Conservation (phyloP, 2,888 invertebrate species). For the Amiota communis region DNA sequence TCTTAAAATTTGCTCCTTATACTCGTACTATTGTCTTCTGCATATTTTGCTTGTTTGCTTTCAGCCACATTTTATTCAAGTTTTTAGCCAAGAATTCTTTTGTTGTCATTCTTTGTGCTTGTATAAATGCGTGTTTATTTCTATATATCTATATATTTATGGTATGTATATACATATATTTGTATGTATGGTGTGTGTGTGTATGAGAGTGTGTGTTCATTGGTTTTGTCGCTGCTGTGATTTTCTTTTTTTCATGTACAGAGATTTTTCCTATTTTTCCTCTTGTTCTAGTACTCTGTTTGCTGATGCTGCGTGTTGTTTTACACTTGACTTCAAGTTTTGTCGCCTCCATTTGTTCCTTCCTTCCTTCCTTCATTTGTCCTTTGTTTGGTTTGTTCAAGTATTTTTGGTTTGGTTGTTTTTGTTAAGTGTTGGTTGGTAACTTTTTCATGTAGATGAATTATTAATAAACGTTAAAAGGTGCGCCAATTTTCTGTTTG, state of each 20-base stretch:
- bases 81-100: too few relatives aligned
- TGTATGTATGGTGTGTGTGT: not conserved
- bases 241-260: not conserved
- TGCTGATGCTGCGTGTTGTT: constrained; percentile 42
- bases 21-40: too few relatives aligned
- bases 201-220: not conserved
- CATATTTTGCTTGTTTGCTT: too few relatives aligned
- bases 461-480: constrained; percentile 70
- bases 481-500: constrained; percentile 56
- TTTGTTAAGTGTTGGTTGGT: constrained; percentile 55
- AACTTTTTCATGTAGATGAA: constrained; percentile 67
- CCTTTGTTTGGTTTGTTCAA: not conserved
- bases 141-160: too few relatives aligned
- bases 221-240: not conserved
- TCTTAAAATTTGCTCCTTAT: too few relatives aligned
- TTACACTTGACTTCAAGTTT: constrained; percentile 39
- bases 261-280: not conserved
- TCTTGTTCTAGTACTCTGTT: not conserved
- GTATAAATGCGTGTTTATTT: too few relatives aligned
- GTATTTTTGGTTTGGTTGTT: constrained; percentile 37
- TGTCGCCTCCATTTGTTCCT: not conserved
- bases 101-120: too few relatives aligned
- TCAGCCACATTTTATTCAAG: too few relatives aligned
- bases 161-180: not conserved
- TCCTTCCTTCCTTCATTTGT: not conserved